These are phyloP conservation scores for Rhynchophorus ferrugineus DNA, from an alignment of 1,140 invertebrate species.

Conservation along the genomic window DNA sequence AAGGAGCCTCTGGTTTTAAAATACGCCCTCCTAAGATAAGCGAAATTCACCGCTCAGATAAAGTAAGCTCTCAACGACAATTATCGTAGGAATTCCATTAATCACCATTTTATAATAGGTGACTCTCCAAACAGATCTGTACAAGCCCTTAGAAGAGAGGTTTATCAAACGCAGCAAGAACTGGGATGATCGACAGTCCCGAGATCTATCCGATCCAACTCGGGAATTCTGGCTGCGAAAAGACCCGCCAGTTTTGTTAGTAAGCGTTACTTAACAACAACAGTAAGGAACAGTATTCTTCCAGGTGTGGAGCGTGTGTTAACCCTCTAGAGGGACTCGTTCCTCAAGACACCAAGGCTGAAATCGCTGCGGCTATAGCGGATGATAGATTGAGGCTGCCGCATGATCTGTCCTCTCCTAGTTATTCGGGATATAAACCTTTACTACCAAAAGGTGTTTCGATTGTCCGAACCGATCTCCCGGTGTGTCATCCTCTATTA, in stretches of 20 bases:
- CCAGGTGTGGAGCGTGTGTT: constrained; percentile 28
- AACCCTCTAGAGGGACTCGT: constrained; percentile 28
- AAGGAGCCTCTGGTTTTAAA: constrained; percentile 18
- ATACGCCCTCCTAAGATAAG: constrained; percentile 11
- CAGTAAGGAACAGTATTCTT: background rate
- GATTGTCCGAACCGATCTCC: constrained; percentile 28
- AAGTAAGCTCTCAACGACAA: too few species aligned
- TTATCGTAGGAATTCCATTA: too few species aligned
- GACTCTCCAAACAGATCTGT: constrained; percentile 18
- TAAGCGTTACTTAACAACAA: constrained; percentile 1
- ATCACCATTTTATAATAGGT: constrained; percentile 9
- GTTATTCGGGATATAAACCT: constrained; percentile 34
- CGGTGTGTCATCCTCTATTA: constrained; percentile 28
- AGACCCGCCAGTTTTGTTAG: constrained; percentile 24
- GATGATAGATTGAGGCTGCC: constrained; percentile 31
- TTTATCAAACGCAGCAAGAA: constrained; percentile 22
- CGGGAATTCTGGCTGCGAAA: constrained; percentile 38
- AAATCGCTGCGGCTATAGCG: constrained; percentile 33
- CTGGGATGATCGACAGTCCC: constrained; percentile 42
- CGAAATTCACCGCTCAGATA: constrained; percentile 14
- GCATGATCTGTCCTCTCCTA: constrained; percentile 30
- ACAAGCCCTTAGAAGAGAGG: constrained; percentile 19
- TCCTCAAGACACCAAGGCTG: constrained; percentile 27
- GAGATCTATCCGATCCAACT: constrained; percentile 38
- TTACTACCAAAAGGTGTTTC: constrained; percentile 23